Conservation (phyloP, 2,797 vertebrate species). For the Sus cebifrons region DNA sequence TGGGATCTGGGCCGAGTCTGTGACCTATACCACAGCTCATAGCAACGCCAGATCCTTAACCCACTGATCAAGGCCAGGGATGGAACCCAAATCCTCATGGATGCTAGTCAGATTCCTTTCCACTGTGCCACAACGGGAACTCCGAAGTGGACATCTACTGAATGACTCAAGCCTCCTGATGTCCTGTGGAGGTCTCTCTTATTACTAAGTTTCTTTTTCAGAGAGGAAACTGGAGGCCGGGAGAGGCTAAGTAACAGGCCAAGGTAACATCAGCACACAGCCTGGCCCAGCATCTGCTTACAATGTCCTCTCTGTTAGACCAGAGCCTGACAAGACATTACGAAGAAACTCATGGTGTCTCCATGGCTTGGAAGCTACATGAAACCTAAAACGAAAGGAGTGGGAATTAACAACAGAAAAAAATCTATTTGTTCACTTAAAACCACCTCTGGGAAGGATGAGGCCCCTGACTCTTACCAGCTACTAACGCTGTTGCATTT, state of each 20-base stretch:
- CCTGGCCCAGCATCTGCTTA: no score
- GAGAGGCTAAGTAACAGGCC: background rate
- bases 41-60: no score
- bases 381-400: background rate
- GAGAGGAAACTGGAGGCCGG: background rate
- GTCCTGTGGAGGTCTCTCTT: background rate
- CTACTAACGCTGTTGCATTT: background rate
- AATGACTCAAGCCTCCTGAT: background rate
- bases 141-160: background rate
- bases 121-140: no score
- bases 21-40: no score
- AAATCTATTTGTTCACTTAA: background rate
- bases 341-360: background rate
- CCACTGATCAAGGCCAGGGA: no score
- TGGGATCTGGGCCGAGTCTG: no score
- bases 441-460: background rate
- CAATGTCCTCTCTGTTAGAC: rapidly evolving
- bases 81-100: no score
- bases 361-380: rapidly evolving
- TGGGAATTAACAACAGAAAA: rapidly evolving
- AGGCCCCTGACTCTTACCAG: background rate
- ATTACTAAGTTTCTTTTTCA: background rate
- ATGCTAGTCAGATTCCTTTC: no score
- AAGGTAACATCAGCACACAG: rapidly evolving
- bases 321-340: rapidly evolving